Evolutionary conservation across 1,140 invertebrate genomes (phyloP).

Genomic region (Magallana ariakensis): DNA sequence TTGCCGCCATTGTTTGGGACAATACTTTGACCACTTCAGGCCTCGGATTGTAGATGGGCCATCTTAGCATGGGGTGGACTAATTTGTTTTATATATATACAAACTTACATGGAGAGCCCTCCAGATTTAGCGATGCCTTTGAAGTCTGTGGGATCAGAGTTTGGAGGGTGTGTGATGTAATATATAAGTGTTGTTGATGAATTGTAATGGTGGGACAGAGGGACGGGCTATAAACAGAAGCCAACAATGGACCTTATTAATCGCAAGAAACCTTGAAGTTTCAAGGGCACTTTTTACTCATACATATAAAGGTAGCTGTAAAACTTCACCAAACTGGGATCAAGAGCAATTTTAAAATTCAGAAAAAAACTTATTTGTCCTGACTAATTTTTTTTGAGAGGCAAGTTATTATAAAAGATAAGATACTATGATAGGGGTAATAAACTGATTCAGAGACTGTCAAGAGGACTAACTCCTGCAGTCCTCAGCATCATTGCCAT

Average conservation of each 20-base stretch:
- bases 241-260: neutral
- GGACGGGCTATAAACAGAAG: neutral
- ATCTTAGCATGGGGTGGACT: slow-evolving; percentile 28
- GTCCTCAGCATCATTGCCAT: neutral
- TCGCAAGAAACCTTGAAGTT: no score
- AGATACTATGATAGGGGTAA: neutral
- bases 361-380: no score
- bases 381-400: no score
- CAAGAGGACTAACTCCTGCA: neutral
- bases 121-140: neutral
- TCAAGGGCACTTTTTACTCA: no score
- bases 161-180: slow-evolving; percentile 1
- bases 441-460: neutral
- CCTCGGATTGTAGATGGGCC: neutral
- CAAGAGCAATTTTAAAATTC: no score
- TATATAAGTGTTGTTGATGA: slow-evolving; percentile 22
- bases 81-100: slow-evolving; percentile 36
- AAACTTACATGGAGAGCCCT: neutral
- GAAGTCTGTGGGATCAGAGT: neutral
- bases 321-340: no score
- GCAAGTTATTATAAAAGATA: no score
- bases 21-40: slow-evolving; percentile 21
- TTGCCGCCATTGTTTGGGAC: neutral
- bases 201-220: neutral
- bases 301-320: no score